Evolutionary conservation across 2,113 vertebrate species (phyloP), one percentile per base, ranked within the genome.

Genomic region (Murina feae): DNA sequence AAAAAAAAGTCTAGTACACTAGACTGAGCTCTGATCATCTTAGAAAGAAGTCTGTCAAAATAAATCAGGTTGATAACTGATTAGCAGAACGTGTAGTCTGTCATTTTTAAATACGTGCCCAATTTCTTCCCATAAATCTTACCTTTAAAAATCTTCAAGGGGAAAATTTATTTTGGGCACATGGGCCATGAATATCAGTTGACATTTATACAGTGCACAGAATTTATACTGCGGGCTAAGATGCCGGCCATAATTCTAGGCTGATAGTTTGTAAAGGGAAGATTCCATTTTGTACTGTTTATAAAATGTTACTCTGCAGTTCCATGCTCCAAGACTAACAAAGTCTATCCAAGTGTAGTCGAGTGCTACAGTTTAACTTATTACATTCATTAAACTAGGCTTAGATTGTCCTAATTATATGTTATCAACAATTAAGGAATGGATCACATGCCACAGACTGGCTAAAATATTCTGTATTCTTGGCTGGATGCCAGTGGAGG

Each of bases 401-500:
- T 98, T 97, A 97, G 81, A 88, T 98, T 97, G 95, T 95, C 98
- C 96, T 97, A 98, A 97, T 98, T 98, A 98, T 94, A 97, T 37
- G 49, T 97, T 98, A 98, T 97, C 96, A 96, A 98, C 97, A 98
- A 97, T 98, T 98, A 98, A 97, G 98, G 98, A 98, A 97, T 28
- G 42, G 96, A 97, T 97, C n/a, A 58, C 85, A 95, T 97, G 96
- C 96, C 30, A 55, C 82, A 96, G 97, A 92, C 89, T 1, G 30
- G 93, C 95, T 97, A 97, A 98, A 98, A 98, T 97, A 97, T 96
- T 97, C 37, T 81, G 92, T 91, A 87, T 89, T 97, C 91, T 97
- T 98, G 98, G 97, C 98, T 65, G 44, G 35, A 72, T 30, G 94
- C 96, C 96, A 98, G 86, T n/a, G 93, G 98, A 98, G 97, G 97